These are phyloP conservation scores for Drosophila albomicans DNA, from an alignment of 1,140 invertebrate genomes.

Conservation along the genomic window DNA sequence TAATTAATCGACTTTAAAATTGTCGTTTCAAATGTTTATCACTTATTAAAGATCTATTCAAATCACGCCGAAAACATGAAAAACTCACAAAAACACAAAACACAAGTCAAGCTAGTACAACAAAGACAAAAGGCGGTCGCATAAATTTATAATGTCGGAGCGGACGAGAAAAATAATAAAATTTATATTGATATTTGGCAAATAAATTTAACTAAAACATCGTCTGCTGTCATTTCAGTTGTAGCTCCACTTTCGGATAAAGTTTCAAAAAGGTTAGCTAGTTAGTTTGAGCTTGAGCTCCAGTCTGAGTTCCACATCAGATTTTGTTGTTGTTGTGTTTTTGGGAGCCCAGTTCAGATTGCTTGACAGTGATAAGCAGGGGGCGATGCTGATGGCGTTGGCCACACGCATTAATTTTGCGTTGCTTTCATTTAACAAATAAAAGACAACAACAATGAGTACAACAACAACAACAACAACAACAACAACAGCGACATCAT, in stretches of 20 bases:
- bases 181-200: slow-evolving; percentile 76
- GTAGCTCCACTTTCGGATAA: slow-evolving; percentile 41
- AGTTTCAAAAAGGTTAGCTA: slow-evolving; percentile 28
- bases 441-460: slow-evolving; percentile 37
- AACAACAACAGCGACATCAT: slow-evolving; percentile 23
- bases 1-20: slow-evolving; percentile 81
- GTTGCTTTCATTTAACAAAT: slow-evolving; percentile 74
- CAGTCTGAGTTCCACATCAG: slow-evolving; percentile 51
- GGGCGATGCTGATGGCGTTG: slow-evolving; percentile 75
- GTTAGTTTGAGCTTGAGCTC: slow-evolving; percentile 9
- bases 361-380: slow-evolving; percentile 74
- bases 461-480: slow-evolving; percentile 36
- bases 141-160: slow-evolving; percentile 58
- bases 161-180: slow-evolving; percentile 49
- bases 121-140: slow-evolving; percentile 61
- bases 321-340: slow-evolving; percentile 13
- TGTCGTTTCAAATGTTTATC: slow-evolving; percentile 74
- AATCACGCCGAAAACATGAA: slow-evolving; percentile 43
- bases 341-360: slow-evolving; percentile 47
- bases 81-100: slow-evolving; percentile 5
- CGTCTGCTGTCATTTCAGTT: slow-evolving; percentile 39
- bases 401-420: slow-evolving; percentile 81
- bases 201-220: slow-evolving; percentile 76
- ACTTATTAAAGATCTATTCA: slow-evolving; percentile 79
- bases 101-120: background rate